These are phyloP conservation scores for Plutella xylostella DNA, from an alignment of 2,888 invertebrate genomes.

Conservation along the genomic window DNA sequence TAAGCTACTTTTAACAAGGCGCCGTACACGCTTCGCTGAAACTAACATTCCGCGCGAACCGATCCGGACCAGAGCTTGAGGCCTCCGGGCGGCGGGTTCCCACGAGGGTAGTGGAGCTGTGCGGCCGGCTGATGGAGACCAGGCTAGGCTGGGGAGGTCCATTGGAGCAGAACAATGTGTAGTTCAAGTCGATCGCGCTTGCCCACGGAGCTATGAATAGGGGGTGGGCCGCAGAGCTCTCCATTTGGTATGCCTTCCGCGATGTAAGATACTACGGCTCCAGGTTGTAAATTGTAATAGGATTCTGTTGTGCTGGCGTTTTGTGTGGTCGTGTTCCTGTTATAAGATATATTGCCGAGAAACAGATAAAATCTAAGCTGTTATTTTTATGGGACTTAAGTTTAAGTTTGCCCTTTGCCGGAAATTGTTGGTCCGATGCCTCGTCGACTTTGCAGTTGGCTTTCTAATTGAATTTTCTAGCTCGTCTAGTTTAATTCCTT, in stretches of 20 bases:
- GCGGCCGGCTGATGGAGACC: not conserved
- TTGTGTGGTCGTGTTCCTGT: too few relatives aligned
- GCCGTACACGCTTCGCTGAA: not conserved
- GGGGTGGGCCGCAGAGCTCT: conserved; percentile 1
- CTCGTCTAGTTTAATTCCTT: too few relatives aligned
- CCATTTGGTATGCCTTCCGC: not conserved
- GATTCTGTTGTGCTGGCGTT: not conserved
- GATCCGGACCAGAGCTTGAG: not conserved
- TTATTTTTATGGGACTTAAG: too few relatives aligned
- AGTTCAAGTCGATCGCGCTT: conserved; percentile 59
- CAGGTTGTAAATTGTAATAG: not conserved
- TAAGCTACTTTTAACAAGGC: not conserved
- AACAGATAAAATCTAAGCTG: too few relatives aligned
- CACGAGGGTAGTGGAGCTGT: not conserved
- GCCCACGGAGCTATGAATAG: conserved; percentile 28
- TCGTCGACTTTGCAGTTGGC: too few relatives aligned
- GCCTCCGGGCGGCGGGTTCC: not conserved
- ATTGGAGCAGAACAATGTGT: conserved; percentile 42
- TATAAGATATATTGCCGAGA: too few relatives aligned
- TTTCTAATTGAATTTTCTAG: too few relatives aligned
- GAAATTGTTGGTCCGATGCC: too few relatives aligned
- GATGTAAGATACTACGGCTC: conserved; percentile 3
- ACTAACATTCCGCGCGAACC: not conserved
- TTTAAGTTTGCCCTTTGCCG: too few relatives aligned
- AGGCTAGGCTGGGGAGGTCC: not conserved